These are phyloP conservation scores for Salticus scenicus DNA, from an alignment of 2,888 invertebrate genomes.

Conservation along the genomic window DNA sequence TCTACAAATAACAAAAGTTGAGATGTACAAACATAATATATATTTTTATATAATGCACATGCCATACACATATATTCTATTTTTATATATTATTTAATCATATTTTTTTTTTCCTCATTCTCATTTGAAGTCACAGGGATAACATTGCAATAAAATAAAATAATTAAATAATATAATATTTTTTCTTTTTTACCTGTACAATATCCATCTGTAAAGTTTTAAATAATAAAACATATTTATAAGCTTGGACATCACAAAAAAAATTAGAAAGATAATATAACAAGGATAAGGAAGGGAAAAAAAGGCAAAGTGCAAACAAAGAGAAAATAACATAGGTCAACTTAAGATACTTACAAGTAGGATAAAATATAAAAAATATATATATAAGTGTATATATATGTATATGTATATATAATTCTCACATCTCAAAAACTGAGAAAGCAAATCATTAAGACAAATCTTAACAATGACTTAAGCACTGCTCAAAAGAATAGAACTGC, in stretches of 20 bases:
- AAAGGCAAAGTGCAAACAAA: constrained; percentile 18
- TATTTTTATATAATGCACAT: background rate
- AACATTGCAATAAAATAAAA: constrained; percentile 12
- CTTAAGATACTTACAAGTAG: constrained; percentile 24
- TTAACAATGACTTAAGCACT: constrained; percentile 2
- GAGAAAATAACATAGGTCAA: background rate
- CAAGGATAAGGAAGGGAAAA: no score
- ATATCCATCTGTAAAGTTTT: constrained; percentile 10
- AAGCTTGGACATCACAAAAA: constrained; percentile 24
- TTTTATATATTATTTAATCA: constrained; percentile 6
- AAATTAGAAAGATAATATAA: background rate
- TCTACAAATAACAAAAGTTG: background rate
- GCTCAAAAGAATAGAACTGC: background rate
- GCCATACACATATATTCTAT: background rate
- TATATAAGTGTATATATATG: constrained; percentile 6
- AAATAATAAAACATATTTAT: constrained; percentile 17
- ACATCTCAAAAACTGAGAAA: constrained; percentile 4
- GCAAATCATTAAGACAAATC: constrained; percentile 11
- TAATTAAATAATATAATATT: constrained; percentile 8
- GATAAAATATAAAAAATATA: constrained; percentile 34
- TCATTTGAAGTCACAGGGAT: constrained; percentile 7
- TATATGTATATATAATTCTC: constrained; percentile 33
- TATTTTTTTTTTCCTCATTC: background rate
- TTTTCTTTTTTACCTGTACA: constrained; percentile 2
- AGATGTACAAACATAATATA: background rate